Evolutionary conservation across 2,113 vertebrate species (phyloP).

Genomic region (Rhynchopsitta pachyrhyncha): DNA sequence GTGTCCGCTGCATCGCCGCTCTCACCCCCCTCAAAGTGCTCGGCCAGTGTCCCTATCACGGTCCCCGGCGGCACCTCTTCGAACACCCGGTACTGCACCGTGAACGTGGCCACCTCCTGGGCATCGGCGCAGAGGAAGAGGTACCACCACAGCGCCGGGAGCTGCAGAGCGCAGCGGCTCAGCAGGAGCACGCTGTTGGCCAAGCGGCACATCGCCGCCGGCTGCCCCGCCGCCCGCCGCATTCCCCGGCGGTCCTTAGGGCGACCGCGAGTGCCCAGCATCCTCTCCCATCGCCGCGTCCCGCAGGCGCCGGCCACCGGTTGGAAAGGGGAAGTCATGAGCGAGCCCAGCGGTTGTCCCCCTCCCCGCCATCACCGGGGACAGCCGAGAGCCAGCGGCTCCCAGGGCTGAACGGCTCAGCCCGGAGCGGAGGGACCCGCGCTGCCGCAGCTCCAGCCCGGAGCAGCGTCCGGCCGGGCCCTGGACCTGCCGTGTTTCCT

Average conservation of each 20-base stretch:
- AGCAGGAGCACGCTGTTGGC: slow-evolving; percentile 37
- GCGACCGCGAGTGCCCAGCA: background rate
- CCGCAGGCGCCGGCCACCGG: background rate
- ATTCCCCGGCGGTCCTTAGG: background rate
- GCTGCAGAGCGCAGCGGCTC: slow-evolving; percentile 51
- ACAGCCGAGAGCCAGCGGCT: background rate
- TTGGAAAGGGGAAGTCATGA: background rate
- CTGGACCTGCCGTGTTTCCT: slow-evolving; percentile 74
- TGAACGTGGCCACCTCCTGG: slow-evolving; percentile 75
- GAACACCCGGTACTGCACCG: slow-evolving; percentile 79
- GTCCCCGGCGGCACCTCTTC: slow-evolving; percentile 87
- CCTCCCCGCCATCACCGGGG: background rate
- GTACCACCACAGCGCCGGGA: slow-evolving; percentile 64
- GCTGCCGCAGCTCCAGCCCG: background rate
- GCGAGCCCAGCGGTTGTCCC: background rate
- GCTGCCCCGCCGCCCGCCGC: background rate
- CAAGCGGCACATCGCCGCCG: background rate
- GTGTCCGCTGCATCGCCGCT: slow-evolving; percentile 58
- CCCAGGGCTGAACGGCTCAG: background rate
- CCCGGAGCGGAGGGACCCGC: background rate
- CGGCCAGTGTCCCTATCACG: slow-evolving; percentile 80
- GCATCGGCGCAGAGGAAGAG: slow-evolving; percentile 59
- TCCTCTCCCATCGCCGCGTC: background rate
- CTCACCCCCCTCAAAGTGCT: slow-evolving; percentile 76
- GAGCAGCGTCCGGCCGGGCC: slow-evolving; percentile 55